Base-by-base conservation (phyloP, 2,888 invertebrate genomes). In the Strigamia maritima region DNA sequence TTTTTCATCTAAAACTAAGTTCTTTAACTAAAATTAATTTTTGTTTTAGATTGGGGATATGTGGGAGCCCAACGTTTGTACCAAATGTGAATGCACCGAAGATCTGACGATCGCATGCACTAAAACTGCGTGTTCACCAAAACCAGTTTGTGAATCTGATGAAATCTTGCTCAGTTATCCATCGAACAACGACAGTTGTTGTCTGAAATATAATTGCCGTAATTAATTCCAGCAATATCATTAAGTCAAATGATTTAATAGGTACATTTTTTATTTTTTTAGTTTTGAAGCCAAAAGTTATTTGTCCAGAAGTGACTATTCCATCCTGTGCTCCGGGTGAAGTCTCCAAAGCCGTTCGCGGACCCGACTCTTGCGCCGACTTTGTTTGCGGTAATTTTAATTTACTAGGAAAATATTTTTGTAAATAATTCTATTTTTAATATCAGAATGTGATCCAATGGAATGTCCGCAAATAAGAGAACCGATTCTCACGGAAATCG, bases 41-140 rank as follows among this genome's bases (percentile, higher is more conserved):
- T n/a, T 38, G 28, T 31, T 28, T 74, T 38, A 81, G 76, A 79
- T 81, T 80, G 93, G 92, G 79, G 90, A 92, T 81, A 86, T 87
- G 54, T 93, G 92, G 92, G 87, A 89, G 83, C 88, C 87, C 38
- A 91, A 93, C 83, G 90, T 90, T 49, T 94, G 94, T 84, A 93
- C 92, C 0, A 89, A 87, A 24, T 94, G 94, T 84, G 87, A 88
- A 35, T 94, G 94, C 85, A 88, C 88, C 19, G 22, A 76, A 1
- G 80, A 81, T 26, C 81, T 82, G 54, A 81, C 80, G 8, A 81
- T 82, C 4, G 81, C 80, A 76, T 82, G 82, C 80, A 54, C 80
- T n/a, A 77, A 81, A 76, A 81, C 77, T 0, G 26, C 78, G 38
- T 82, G 82, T 75, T 81, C 82, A 4, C 35, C 76, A 0, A 79